A percentile compares a stretch with the other conserved stretches of the same genome.
Evolutionary conservation across 2,113 vertebrate species (phyloP).

Genomic region (Aplodontia rufa): DNA sequence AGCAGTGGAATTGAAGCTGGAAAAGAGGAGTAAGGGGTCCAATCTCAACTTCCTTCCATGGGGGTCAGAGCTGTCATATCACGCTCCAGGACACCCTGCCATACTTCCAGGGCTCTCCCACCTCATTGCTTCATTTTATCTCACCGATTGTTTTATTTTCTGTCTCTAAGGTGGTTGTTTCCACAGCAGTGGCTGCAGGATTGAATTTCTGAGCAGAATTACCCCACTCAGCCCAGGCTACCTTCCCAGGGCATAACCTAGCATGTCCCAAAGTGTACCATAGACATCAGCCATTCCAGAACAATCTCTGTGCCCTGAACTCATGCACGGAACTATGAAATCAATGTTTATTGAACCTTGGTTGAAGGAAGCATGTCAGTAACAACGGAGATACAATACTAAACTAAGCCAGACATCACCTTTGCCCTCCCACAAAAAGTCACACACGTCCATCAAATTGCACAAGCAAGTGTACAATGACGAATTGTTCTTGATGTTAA

Average conservation of each 20-base stretch:
- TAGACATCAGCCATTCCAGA: accelerated
- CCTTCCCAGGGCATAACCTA: background rate
- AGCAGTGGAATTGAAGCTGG: accelerated
- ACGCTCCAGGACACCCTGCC: accelerated
- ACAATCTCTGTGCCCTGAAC: no score
- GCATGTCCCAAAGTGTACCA: accelerated
- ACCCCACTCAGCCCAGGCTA: no score
- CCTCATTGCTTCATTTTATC: background rate
- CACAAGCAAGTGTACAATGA: background rate
- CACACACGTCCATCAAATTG: accelerated
- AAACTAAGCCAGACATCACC: background rate
- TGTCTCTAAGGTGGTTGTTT: background rate
- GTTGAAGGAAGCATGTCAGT: background rate
- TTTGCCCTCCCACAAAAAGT: background rate
- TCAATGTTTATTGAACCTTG: background rate
- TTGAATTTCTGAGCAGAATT: no score
- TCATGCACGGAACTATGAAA: no score
- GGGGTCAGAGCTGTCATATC: background rate
- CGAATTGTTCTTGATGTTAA: background rate
- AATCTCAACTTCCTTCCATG: background rate
- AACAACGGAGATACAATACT: background rate
- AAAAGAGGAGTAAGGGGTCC: no score
- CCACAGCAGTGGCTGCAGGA: background rate
- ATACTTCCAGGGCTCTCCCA: background rate
- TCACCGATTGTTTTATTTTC: background rate